A percentile compares a stretch with the other conserved stretches of the same genome.
Evolutionary conservation across 2,113 vertebrate species (phyloP).

Genomic region (Dascyllus trimaculatus): DNA sequence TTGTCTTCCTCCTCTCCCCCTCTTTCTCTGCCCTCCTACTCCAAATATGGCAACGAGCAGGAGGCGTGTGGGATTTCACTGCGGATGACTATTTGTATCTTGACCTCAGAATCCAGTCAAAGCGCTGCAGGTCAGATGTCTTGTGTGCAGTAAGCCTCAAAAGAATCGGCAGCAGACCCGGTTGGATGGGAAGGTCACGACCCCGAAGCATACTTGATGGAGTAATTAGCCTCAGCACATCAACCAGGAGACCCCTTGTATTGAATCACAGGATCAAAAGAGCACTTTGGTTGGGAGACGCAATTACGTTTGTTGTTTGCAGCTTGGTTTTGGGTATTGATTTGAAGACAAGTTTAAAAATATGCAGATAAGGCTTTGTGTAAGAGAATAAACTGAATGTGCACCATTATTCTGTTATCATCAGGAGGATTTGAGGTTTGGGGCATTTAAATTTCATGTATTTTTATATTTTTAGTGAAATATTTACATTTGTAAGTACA

Average conservation of each 20-base stretch:
- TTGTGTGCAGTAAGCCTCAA: not conserved
- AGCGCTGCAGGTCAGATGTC: conserved; percentile 3
- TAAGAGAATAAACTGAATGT: conserved; percentile 9
- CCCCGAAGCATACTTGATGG: not conserved
- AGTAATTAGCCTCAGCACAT: not conserved
- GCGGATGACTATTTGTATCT: conserved; percentile 41
- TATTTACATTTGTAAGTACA: no score
- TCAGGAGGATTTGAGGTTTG: not conserved
- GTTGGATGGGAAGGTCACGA: not conserved
- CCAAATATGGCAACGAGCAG: conserved; percentile 6
- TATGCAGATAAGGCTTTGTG: not conserved
- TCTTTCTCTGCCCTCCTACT: not conserved
- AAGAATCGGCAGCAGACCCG: not conserved
- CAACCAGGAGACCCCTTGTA: not conserved
- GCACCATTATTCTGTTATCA: conserved; percentile 22
- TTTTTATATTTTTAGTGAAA: no score
- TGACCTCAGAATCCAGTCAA: conserved; percentile 1
- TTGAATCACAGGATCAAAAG: not conserved
- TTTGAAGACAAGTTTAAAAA: no score
- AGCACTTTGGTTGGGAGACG: not conserved
- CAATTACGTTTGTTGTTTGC: not conserved
- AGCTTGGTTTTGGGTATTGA: not conserved
- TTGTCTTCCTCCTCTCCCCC: not conserved
- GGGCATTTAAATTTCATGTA: no score
- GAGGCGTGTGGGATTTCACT: conserved; percentile 28